Percentiles rank a stretch among this genome's conserved stretches.
These are phyloP conservation scores for Drosophila lacteicornis DNA, from an alignment of 1,140 invertebrate species.

Conservation along the genomic window DNA sequence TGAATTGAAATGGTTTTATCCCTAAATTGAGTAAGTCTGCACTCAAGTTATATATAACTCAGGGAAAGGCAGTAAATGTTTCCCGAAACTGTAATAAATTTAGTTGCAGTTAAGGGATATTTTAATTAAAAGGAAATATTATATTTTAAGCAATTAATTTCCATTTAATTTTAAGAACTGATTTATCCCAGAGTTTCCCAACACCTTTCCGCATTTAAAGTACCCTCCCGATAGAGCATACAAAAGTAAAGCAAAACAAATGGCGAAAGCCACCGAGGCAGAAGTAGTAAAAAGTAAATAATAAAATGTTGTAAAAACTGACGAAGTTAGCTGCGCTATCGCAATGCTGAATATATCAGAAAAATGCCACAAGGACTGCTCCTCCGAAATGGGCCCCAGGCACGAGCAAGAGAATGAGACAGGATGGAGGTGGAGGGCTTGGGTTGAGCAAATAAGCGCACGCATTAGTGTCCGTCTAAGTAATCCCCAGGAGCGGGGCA, in stretches of 20 bases:
- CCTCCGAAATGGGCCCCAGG: slow-evolving; percentile 47
- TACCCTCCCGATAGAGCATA: slow-evolving; percentile 2
- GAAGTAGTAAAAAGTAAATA: slow-evolving; percentile 70
- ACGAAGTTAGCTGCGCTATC: slow-evolving; percentile 45
- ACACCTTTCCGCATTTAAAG: background rate
- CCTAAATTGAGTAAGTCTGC: no score
- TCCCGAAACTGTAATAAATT: no score
- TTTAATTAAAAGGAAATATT: background rate
- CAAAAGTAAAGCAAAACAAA: slow-evolving; percentile 18
- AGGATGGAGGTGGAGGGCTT: slow-evolving; percentile 18
- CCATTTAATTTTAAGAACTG: no score
- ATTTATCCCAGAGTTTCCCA: background rate
- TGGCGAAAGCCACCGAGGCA: slow-evolving; percentile 15
- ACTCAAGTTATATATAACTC: no score
- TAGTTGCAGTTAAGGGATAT: no score
- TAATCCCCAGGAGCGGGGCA: slow-evolving; percentile 65
- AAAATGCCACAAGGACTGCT: slow-evolving; percentile 57
- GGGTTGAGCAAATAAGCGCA: slow-evolving; percentile 75
- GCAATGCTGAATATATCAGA: slow-evolving; percentile 55
- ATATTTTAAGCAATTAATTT: background rate
- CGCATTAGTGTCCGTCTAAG: slow-evolving; percentile 78
- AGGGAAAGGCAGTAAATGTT: no score
- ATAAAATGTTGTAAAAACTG: slow-evolving; percentile 68
- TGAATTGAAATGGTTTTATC: no score
- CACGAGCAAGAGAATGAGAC: slow-evolving; percentile 59